Base-by-base conservation (phyloP, 2,888 invertebrate species). In the Lasioglossum villosulum region DNA sequence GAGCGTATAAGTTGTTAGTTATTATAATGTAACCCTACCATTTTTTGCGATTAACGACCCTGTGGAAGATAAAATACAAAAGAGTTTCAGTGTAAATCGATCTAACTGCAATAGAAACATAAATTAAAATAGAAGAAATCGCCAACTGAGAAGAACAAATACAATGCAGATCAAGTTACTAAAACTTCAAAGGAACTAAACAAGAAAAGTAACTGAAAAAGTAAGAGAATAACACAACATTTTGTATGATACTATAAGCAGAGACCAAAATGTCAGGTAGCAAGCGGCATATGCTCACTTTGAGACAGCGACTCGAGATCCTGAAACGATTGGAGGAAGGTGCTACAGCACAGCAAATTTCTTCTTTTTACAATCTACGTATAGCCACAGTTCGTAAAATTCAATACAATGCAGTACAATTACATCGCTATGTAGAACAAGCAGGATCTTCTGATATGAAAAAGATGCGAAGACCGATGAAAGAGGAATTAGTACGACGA, bases 41-140 rank as follows among this genome's bases (percentile, higher is more conserved):
- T 12, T 56, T 56, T 56, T 56, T 56, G 14, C 4, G 27, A n/a
- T 59, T 4, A 59, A 59, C 59, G 14, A 27, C 3, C 14, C 1
- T 14, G 12, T 59, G 27, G 59, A 0, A 27, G 14, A 14, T 59
- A 59, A 27, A 59, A 27, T 27, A 59, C 14, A 59, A 59, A 59
- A 59, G 52, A n/a, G 56, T 80, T 52, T 52, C 14, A 59, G 63
- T 66, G 66, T 19, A 66, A 66, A 66, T 66, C 19, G 16, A 66
- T 66, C 16, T 19, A 34, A 30, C 16, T 66, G 16, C 19, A 66
- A 19, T 16, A 66, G 10, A 34, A 66, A 30, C 16, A 19, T 66
- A 30, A 66, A 66, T 19, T 66, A 30, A 66, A 19, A 8, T 16
- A 34, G 30, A 66, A 19, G n/a, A 19, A 30, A 34, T 66, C 6